Evolutionary conservation across 2,888 invertebrate genomes (phyloP).

Genomic region (Caenorhabditis sp.): DNA sequence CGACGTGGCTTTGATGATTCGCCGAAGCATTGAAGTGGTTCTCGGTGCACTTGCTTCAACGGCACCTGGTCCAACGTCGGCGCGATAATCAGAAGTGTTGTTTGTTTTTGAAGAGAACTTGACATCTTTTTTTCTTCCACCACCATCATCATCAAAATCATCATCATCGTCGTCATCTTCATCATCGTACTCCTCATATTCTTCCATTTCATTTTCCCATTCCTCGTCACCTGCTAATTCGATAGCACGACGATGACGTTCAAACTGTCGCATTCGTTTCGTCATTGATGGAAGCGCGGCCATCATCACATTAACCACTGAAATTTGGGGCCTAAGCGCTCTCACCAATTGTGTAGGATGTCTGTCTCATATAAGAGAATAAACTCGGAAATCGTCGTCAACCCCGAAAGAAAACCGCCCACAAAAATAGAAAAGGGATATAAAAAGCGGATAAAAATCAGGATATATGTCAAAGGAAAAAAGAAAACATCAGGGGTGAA

Average conservation of each 20-base stretch:
- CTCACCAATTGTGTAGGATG: no score
- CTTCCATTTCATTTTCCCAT: constrained; percentile 37
- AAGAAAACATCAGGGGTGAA: constrained; percentile 4
- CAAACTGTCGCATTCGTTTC: constrained; percentile 64
- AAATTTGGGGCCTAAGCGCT: constrained; percentile 11
- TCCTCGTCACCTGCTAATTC: constrained; percentile 66
- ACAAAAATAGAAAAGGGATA: not conserved
- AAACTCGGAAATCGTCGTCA: not conserved
- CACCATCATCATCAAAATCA: constrained; percentile 17
- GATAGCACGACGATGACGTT: constrained; percentile 64
- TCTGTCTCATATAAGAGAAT: not conserved
- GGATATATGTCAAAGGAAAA: constrained; percentile 3
- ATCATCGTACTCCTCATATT: constrained; percentile 27
- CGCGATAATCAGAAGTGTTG: constrained; percentile 17
- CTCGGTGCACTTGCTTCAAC: constrained; percentile 35
- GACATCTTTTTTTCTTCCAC: not conserved
- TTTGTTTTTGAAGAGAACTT: not conserved
- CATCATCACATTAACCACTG: constrained; percentile 70
- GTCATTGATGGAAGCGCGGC: constrained; percentile 68
- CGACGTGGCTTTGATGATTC: constrained; percentile 29
- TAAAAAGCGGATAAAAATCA: constrained; percentile 13
- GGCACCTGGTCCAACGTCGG: constrained; percentile 30
- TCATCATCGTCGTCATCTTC: constrained; percentile 38
- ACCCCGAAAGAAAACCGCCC: not conserved
- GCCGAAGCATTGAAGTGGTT: constrained; percentile 33